These are phyloP conservation scores for Drosophila sechellia DNA, from an alignment of 1,140 invertebrate species.

Conservation along the genomic window DNA sequence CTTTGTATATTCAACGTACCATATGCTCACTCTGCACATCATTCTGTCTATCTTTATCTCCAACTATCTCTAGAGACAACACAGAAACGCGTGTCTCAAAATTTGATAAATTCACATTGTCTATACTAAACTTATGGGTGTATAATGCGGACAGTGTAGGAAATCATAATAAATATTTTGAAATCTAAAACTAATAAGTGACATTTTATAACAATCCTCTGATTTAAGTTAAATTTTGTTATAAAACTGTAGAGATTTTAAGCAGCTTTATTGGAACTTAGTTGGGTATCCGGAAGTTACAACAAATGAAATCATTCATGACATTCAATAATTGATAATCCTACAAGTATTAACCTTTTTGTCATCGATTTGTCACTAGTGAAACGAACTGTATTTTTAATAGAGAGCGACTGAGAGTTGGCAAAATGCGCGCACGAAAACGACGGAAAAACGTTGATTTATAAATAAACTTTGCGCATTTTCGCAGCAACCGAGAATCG, in stretches of 20 bases:
- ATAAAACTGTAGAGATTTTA: no score
- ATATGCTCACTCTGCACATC: background rate
- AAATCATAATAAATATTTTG: background rate
- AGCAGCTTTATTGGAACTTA: no score
- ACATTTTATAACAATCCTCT: no score
- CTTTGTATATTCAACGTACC: background rate
- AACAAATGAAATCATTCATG: background rate
- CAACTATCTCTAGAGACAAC: conserved; percentile 36
- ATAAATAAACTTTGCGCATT: conserved; percentile 73
- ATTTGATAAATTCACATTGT: conserved; percentile 76
- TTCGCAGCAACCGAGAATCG: conserved; percentile 53
- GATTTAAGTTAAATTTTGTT: no score
- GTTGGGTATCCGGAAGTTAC: background rate
- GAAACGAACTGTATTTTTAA: conserved; percentile 23
- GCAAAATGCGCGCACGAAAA: conserved; percentile 48
- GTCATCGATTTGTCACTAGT: conserved; percentile 3
- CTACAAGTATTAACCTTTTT: background rate
- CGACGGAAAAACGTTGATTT: conserved; percentile 49
- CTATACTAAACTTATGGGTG: conserved; percentile 31
- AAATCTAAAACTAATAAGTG: no score
- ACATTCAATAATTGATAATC: background rate
- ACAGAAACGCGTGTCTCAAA: conserved; percentile 64
- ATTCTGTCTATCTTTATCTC: conserved; percentile 17
- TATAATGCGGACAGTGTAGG: background rate
- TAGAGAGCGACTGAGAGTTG: conserved; percentile 52